Conservation (phyloP, 1,140 invertebrate genomes). For the Eurosta solidaginis region DNA sequence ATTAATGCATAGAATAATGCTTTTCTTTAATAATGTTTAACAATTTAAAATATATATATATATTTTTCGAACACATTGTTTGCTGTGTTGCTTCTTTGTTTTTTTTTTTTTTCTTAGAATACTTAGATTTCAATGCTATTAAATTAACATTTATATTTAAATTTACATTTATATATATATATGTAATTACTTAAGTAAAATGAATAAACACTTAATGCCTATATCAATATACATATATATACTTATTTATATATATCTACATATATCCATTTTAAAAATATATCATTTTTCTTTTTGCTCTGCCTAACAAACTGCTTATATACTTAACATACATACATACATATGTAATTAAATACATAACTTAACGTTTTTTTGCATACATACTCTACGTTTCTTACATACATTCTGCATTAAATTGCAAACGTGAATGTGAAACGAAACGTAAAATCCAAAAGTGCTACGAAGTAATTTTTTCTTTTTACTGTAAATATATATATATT, state of each 20-base stretch:
- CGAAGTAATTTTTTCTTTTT: background rate
- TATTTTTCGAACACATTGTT: constrained; percentile 25
- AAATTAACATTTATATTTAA: background rate
- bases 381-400: background rate
- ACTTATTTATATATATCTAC: no score
- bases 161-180: background rate
- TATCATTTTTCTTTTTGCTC: constrained; percentile 11
- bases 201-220: constrained; percentile 25
- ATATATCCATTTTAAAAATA: constrained; percentile 24
- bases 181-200: background rate
- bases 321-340: no score
- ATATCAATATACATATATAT: constrained; percentile 28
- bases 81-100: constrained; percentile 10
- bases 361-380: background rate
- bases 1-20: constrained; percentile 1
- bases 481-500: background rate
- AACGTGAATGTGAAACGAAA: background rate
- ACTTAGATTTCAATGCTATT: background rate
- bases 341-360: no score
- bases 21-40: constrained; percentile 4
- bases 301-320: constrained; percentile 13
- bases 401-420: constrained; percentile 17
- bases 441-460: constrained; percentile 19
- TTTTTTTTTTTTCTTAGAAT: no score
- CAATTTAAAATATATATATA: constrained; percentile 8